A percentile compares a stretch with the other conserved stretches of the same genome.
Evolutionary conservation across 2,888 invertebrate genomes (phyloP).

Genomic region (Temnothorax ravouxi): DNA sequence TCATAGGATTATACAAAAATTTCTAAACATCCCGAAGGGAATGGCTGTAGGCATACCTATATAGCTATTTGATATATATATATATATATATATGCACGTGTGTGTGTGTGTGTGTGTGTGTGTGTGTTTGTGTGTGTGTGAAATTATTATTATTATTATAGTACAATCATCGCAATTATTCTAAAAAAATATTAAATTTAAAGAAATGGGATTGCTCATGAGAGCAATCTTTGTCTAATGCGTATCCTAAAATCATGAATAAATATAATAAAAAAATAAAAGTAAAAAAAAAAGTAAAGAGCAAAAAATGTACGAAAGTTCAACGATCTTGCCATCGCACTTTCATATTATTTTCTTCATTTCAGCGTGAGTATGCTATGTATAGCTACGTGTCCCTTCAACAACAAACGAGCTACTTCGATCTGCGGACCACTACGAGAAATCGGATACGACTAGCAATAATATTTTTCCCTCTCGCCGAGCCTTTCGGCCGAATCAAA

Average conservation of each 20-base stretch:
- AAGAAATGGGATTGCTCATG: not conserved
- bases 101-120: too few species aligned
- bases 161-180: not conserved
- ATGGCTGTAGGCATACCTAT: not conserved
- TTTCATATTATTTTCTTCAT: conserved; percentile 47
- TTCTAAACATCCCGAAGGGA: not conserved
- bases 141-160: not conserved
- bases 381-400: conserved; percentile 43
- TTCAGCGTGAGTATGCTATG: conserved; percentile 21
- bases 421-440: conserved; percentile 35
- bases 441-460: conserved; percentile 57
- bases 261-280: not conserved
- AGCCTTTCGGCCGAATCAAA: conserved; percentile 29
- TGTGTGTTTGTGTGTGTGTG: too few species aligned
- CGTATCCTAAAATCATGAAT: not conserved
- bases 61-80: not conserved
- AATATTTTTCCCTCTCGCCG: conserved; percentile 55
- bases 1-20: not conserved
- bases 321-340: not conserved
- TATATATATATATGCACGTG: not conserved
- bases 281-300: not conserved
- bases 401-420: conserved; percentile 49
- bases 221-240: not conserved
- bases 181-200: conserved; percentile 5
- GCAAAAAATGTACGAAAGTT: not conserved